These are phyloP conservation scores for Carpatolechia fugitivella DNA, from an alignment of 2,888 invertebrate genomes.

Conservation along the genomic window DNA sequence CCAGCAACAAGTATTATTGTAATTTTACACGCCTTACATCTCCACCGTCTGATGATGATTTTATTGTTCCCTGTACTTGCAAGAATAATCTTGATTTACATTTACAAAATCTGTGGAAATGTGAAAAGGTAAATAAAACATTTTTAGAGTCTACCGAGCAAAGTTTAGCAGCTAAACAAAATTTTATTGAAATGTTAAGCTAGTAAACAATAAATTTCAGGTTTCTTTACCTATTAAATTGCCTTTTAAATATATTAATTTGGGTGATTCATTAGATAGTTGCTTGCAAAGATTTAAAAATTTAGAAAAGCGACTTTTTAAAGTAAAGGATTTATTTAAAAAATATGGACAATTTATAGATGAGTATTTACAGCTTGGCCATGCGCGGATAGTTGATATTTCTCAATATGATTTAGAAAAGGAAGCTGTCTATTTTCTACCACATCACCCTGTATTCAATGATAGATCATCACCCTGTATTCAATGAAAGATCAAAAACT, in stretches of 20 bases:
- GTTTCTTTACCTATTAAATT: background rate
- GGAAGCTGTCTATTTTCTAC: conserved; percentile 2
- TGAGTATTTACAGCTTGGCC: conserved; percentile 8
- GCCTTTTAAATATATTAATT: background rate
- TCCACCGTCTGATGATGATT: too few relatives aligned
- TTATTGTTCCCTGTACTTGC: too few relatives aligned
- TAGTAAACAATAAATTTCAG: background rate
- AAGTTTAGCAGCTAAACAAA: background rate
- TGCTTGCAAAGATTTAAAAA: background rate
- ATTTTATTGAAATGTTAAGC: too few relatives aligned
- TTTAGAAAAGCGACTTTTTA: background rate
- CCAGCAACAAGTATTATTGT: too few relatives aligned
- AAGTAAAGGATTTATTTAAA: background rate
- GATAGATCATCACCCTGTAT: conserved; percentile 8
- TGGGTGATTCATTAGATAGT: background rate
- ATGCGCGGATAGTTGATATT: conserved; percentile 13
- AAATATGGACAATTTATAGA: conserved; percentile 14
- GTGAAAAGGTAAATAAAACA: too few relatives aligned
- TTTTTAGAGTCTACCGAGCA: too few relatives aligned
- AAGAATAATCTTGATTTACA: too few relatives aligned
- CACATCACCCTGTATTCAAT: too few relatives aligned
- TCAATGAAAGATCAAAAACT: conserved; percentile 1
- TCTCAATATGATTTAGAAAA: background rate
- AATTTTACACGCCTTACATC: too few relatives aligned
- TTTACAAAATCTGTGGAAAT: too few relatives aligned